Evolutionary conservation across 1,140 invertebrate species (phyloP), one percentile per base, ranked within the genome.

Genomic region (Achatina immaculata): DNA sequence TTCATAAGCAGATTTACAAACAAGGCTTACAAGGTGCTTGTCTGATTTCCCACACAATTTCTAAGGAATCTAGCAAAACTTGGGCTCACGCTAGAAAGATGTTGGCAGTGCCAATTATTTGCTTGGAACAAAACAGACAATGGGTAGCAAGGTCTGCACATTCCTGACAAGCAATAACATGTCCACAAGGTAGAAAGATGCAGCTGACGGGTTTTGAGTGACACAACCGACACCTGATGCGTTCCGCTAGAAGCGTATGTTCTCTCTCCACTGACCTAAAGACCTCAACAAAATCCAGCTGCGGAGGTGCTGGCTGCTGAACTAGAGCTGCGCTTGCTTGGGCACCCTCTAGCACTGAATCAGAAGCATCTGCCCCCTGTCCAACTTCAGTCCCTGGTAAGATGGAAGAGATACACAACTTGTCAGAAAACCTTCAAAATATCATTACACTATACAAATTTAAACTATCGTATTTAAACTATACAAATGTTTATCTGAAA

Each of bases 121-220:
- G 4, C 36, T 74, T 36, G 0, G 68, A 55, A 58, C 82, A 83
- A n/a, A 71, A 11, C 2, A 45, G 28, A 48, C 82, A 83, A 31
- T 62, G 71, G 19, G 45, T n/a, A 19, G 66, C 69, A 21, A 9
- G 28, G 1, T 42, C 55, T 31, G 68, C 82, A 51, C 82, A 83
- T 6, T 72, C n/a, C 3, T 69, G 42, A 31, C 82, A 83, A 11
- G 74, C 75, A 0, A 81, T 62, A 38, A 83, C 75, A 71, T 83
- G 82, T 7, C 79, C 78, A 48, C 82, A 83, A 24, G 82, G 82
- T 6, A 83, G 55, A 42, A 45, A 83, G 51, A 83, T 76, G 43
- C 80, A 73, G 19, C 74, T 68, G 14, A 83, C 75, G 4, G 19
- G 36, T 40, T 40, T 42, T 1, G n/a, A 36, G 0, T 74, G n/a